Evolutionary conservation across 2,797 vertebrate genomes (phyloP), one percentile per base, ranked within the genome.

Genomic region (Sciurus carolinensis): DNA sequence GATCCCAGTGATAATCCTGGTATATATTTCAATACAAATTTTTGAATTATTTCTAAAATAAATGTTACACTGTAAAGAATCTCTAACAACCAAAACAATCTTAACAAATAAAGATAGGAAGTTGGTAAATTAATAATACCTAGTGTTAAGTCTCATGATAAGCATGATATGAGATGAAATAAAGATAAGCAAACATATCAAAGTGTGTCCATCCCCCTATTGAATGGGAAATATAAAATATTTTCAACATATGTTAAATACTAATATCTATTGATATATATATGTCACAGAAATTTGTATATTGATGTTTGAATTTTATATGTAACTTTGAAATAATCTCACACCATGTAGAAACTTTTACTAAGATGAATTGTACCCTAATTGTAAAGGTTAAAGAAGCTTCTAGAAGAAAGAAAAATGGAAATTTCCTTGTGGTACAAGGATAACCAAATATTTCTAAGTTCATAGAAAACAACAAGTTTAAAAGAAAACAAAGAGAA

Each of bases 11-110:
- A 94, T 59, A 66, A 64, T 59, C 9, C 13, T 30, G 50, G 18
- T 42, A 7, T 36, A 86, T 90, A 30, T 90, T 80, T 39, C 28
- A 52, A 80, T 8, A 73, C 7, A 90, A 69, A 79, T 73, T 94
- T 42, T 17, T 5, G 85, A 75, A 18, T 20, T 42, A 91, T 91
- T 88, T 84, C 5, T 87, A 87, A 95, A 92, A 90, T 77, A 44
- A 28, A 80, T 76, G 54, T 42, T 15, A 47, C 72, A 90, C 26
- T 52, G 3, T 15, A 73, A 69, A 91, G 39, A 59, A 64, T 18
- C 20, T 90, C 42, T 84, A 73, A 77, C 33, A 84, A 5, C 8
- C 28, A 86, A 64, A 86, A 67, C 5, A 75, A 54, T 84, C 26
- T 86, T 92, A 12, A 57, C 79, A 93, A 64, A n/a, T 17, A 57